A percentile compares a stretch with the other conserved stretches of the same genome.
These are phyloP conservation scores for Microplitis demolitor DNA, from an alignment of 1,140 invertebrate genomes.

Conservation along the genomic window DNA sequence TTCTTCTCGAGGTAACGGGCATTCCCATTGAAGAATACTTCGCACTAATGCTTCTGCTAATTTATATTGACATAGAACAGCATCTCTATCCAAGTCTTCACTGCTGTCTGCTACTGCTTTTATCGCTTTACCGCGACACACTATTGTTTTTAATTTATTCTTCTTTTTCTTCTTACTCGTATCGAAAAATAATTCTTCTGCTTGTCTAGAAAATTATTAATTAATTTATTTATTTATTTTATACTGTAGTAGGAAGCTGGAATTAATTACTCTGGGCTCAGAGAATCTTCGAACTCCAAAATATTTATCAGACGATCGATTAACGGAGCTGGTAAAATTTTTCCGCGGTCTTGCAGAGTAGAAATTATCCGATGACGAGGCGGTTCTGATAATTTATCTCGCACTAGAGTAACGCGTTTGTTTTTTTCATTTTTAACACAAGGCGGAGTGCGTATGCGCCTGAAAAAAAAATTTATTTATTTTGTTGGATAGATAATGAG, in stretches of 20 bases:
- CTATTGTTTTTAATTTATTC: constrained; percentile 23
- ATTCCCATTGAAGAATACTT: constrained; percentile 48
- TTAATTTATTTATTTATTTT: neutral
- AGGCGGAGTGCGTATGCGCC: constrained; percentile 37
- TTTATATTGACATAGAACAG: constrained; percentile 44
- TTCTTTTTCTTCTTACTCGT: constrained; percentile 24
- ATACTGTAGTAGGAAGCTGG: neutral
- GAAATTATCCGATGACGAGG: constrained; percentile 38
- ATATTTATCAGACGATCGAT: constrained; percentile 47
- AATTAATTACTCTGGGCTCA: constrained; percentile 50
- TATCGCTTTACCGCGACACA: neutral
- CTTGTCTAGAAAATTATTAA: constrained; percentile 43
- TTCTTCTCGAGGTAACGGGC: constrained; percentile 40
- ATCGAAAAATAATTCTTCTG: constrained; percentile 31
- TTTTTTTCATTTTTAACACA: constrained; percentile 29
- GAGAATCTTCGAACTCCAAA: constrained; percentile 44
- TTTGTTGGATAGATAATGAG: neutral
- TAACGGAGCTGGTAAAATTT: constrained; percentile 37
- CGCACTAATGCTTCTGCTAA: constrained; percentile 52
- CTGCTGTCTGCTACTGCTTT: neutral
- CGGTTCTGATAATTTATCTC: constrained; percentile 48
- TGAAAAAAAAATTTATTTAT: constrained; percentile 16
- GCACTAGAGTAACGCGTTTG: constrained; percentile 30
- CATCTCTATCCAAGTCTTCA: constrained; percentile 31
- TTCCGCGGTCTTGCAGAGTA: constrained; percentile 39